phyloP scores from a whole-genome alignment of 2,113 vertebrate genomes.

The Symphodus melops region DNA sequence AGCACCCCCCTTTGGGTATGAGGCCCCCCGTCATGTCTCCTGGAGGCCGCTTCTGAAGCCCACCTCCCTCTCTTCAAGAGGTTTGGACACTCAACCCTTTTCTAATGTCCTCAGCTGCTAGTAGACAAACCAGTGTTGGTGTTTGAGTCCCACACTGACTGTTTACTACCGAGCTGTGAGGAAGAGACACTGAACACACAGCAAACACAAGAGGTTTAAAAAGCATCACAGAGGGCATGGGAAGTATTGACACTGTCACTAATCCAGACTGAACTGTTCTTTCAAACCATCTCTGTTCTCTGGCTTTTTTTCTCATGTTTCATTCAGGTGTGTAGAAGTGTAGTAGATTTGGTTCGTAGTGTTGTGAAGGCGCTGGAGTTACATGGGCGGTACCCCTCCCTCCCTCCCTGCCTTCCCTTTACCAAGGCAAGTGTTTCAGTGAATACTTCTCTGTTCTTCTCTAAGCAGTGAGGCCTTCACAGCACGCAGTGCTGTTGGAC shows the following conservation, averaged over 20 bases:
- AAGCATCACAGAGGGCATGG: slow-evolving; percentile 79
- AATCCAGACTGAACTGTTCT: slow-evolving; percentile 82
- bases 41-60: slow-evolving; percentile 96
- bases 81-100: slow-evolving; percentile 86
- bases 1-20: slow-evolving; percentile 94
- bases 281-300: slow-evolving; percentile 92
- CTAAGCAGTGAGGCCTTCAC: slow-evolving; percentile 91
- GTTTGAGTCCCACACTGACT: slow-evolving; percentile 28
- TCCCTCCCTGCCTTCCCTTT: slow-evolving; percentile 73
- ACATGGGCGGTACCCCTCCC: slow-evolving; percentile 89
- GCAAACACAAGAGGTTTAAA: slow-evolving; percentile 71
- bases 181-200: slow-evolving; percentile 74
- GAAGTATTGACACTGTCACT: slow-evolving; percentile 84
- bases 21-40: slow-evolving; percentile 99
- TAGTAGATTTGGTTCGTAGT: slow-evolving; percentile 97
- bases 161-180: slow-evolving; percentile 56
- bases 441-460: slow-evolving; percentile 85
- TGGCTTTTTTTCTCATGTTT: slow-evolving; percentile 94
- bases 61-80: slow-evolving; percentile 84
- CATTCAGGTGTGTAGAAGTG: slow-evolving; percentile 97
- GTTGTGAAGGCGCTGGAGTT: slow-evolving; percentile 97
- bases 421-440: slow-evolving; percentile 93
- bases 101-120: slow-evolving; percentile 63
- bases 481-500: slow-evolving; percentile 96
- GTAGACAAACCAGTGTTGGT: slow-evolving; percentile 65